These are phyloP conservation scores for Origma solitaria DNA, from an alignment of 2,113 vertebrate genomes.

Conservation along the genomic window DNA sequence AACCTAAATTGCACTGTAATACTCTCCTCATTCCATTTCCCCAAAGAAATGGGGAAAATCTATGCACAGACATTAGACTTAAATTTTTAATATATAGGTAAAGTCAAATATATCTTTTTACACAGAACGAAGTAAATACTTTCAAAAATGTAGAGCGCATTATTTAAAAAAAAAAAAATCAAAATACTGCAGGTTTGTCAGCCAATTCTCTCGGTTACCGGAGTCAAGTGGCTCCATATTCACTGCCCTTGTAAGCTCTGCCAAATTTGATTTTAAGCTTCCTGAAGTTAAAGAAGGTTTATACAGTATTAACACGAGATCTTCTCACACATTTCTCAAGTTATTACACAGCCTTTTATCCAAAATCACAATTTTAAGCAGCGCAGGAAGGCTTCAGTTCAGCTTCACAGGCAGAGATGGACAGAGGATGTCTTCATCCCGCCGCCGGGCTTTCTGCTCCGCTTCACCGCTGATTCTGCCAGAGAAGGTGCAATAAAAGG, in stretches of 20 bases:
- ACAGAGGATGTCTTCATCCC: slow-evolving; percentile 51
- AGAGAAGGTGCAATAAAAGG: neutral
- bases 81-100: neutral
- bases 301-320: slow-evolving; percentile 63
- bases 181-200: slow-evolving; percentile 27
- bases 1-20: slow-evolving; percentile 22
- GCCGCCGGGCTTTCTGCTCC: neutral
- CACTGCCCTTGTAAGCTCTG: slow-evolving; percentile 61
- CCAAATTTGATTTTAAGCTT: slow-evolving; percentile 68
- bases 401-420: slow-evolving; percentile 14
- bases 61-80: neutral
- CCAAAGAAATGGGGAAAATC: neutral
- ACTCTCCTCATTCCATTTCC: neutral
- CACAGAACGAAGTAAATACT: neutral
- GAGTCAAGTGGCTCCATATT: slow-evolving; percentile 51
- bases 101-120: neutral
- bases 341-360: slow-evolving; percentile 42
- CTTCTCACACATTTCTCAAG: slow-evolving; percentile 32
- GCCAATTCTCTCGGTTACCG: neutral
- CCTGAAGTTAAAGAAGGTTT: slow-evolving; percentile 68
- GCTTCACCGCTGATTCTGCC: neutral
- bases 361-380: slow-evolving; percentile 46
- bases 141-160: neutral
- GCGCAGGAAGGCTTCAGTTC: neutral
- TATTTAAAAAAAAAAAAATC: slow-evolving; percentile 9